Evolutionary conservation across 2,113 vertebrate genomes (phyloP).

Genomic region (Galemys pyrenaicus): DNA sequence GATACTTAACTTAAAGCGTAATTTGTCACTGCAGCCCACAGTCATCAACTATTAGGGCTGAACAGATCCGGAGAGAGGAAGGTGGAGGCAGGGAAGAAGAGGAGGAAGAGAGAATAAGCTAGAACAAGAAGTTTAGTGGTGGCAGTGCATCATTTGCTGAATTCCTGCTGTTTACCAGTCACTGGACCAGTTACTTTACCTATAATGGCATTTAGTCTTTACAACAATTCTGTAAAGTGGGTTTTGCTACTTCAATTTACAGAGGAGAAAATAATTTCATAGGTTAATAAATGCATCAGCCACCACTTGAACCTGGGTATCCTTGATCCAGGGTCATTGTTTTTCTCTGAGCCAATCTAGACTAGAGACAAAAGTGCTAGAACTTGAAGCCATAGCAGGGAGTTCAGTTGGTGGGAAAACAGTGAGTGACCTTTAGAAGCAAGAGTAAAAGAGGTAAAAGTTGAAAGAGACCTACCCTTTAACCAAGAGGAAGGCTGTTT

Average conservation of each 20-base stretch:
- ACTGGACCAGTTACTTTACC: not conserved
- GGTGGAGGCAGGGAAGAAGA: conserved; percentile 5
- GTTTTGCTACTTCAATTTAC: not conserved
- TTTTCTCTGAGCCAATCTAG: not conserved
- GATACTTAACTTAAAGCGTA: not conserved
- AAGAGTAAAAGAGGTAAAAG: not conserved
- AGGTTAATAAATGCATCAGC: not conserved
- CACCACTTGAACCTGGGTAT: not conserved
- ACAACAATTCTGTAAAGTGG: not conserved
- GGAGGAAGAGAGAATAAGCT: not conserved
- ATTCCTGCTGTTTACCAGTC: not conserved
- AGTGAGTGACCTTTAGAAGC: not conserved
- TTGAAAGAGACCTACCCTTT: not conserved
- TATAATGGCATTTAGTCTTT: not conserved
- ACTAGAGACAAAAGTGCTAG: not conserved
- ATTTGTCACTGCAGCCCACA: conserved; percentile 42
- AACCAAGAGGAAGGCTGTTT: not conserved
- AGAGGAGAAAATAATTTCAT: not conserved
- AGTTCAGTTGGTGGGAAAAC: not conserved
- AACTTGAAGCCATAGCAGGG: not conserved
- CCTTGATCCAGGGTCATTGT: not conserved
- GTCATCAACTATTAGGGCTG: conserved; percentile 9
- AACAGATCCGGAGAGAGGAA: conserved; percentile 14
- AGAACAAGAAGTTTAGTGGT: not conserved
- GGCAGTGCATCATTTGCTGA: too few relatives aligned